Evolutionary conservation across 1,140 invertebrate species (phyloP).

Genomic region (Drosophila lowei): DNA sequence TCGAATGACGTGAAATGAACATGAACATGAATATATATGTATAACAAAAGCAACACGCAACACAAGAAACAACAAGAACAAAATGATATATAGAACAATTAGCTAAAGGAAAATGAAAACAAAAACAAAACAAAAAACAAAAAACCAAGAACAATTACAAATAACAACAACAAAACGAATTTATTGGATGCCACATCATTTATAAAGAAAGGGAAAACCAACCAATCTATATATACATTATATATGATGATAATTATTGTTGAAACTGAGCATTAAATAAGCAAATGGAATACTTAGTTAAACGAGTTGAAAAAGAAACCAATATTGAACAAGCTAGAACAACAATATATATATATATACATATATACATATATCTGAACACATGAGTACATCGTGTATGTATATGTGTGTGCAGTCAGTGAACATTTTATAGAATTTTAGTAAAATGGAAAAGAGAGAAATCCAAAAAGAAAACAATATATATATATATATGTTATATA

Average conservation of each 20-base stretch:
- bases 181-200: conserved; percentile 83
- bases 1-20: conserved; percentile 31
- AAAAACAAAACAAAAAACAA: conserved; percentile 51
- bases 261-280: conserved; percentile 74
- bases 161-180: conserved; percentile 83
- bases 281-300: conserved; percentile 59
- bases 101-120: conserved; percentile 46
- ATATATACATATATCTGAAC: conserved; percentile 27
- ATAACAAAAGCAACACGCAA: conserved; percentile 43
- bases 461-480: conserved; percentile 16
- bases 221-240: conserved; percentile 55
- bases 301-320: conserved; percentile 55
- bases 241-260: conserved; percentile 74
- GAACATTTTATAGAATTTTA: conserved; percentile 80
- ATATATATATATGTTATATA: neutral
- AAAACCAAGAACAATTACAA: conserved; percentile 65
- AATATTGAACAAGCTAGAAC: conserved; percentile 70
- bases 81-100: conserved; percentile 67
- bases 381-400: neutral
- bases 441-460: conserved; percentile 65
- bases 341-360: conserved; percentile 46
- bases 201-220: conserved; percentile 71
- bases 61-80: conserved; percentile 40
- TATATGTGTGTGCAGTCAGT: conserved; percentile 63
- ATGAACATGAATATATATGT: conserved; percentile 34